phyloP scores from a whole-genome alignment of 2,113 vertebrate species.

The Macaca nemestrina region DNA sequence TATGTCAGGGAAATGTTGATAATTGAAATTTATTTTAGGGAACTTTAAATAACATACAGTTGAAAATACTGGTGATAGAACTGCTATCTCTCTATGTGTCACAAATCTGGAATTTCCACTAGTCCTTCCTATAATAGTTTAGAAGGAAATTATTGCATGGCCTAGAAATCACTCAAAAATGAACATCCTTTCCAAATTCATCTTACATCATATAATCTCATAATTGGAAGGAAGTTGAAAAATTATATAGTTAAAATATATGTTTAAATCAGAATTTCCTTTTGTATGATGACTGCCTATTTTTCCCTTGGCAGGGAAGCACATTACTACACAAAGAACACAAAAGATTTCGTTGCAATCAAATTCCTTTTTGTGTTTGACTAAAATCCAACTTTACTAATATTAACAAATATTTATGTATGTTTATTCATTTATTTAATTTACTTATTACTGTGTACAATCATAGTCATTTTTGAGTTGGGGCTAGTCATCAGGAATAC shows the following conservation, averaged over 20 bases:
- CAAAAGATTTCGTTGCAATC: not conserved
- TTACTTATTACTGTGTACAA: not conserved
- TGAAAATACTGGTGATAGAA: not conserved
- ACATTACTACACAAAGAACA: not conserved
- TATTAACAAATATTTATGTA: not conserved
- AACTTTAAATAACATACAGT: not conserved
- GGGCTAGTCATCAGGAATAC: not conserved
- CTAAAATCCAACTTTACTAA: not conserved
- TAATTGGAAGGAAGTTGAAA: not conserved
- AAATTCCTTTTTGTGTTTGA: not conserved
- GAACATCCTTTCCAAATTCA: not conserved
- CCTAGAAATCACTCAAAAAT: conserved; percentile 16
- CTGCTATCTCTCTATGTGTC: not conserved
- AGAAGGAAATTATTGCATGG: not conserved
- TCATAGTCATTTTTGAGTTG: not conserved
- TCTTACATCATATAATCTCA: not conserved
- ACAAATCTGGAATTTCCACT: not conserved
- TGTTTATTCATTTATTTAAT: not conserved
- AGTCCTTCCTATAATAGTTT: not conserved
- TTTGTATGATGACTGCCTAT: not conserved
- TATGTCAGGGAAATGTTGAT: not conserved
- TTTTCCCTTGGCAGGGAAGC: not conserved
- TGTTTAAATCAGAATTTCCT: not conserved
- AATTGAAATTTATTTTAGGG: not conserved
- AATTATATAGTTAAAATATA: not conserved